Conservation (phyloP, 1,140 invertebrate species). For the Archegozetes longisetosus region DNA sequence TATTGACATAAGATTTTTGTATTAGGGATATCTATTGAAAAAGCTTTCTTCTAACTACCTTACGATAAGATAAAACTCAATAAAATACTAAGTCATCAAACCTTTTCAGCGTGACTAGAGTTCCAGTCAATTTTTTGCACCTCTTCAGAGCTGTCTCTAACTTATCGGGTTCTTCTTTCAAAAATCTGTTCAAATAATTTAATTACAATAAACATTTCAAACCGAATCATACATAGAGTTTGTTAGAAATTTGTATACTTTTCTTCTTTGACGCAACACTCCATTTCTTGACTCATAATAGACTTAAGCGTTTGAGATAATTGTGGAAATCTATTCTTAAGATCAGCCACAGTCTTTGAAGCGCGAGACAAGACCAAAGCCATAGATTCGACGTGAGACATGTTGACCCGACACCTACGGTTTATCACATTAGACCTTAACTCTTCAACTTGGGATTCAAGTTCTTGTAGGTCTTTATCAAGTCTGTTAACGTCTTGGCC, state of each 20-base stretch:
- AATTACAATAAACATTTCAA: slow-evolving; percentile 13
- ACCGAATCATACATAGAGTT: slow-evolving; percentile 4
- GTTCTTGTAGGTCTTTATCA: slow-evolving; percentile 76
- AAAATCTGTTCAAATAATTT: slow-evolving; percentile 39
- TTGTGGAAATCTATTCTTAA: slow-evolving; percentile 75
- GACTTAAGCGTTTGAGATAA: slow-evolving; percentile 75
- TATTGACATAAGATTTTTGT: slow-evolving; percentile 29
- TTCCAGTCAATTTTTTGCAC: slow-evolving; percentile 91
- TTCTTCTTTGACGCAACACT: slow-evolving; percentile 79
- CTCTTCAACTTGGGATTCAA: slow-evolving; percentile 86
- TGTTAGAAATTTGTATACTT: slow-evolving; percentile 38
- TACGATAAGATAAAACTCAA: neutral
- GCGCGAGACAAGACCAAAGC: slow-evolving; percentile 73
- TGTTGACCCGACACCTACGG: slow-evolving; percentile 80
- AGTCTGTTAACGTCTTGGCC: slow-evolving; percentile 73
- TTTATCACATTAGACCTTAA: slow-evolving; percentile 85
- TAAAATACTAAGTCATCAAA: slow-evolving; percentile 30
- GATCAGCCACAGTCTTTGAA: slow-evolving; percentile 83
- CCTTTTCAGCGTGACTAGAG: slow-evolving; percentile 89
- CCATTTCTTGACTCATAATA: slow-evolving; percentile 78
- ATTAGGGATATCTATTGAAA: neutral
- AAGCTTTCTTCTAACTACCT: neutral
- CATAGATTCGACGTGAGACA: slow-evolving; percentile 91
- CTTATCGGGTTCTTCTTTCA: slow-evolving; percentile 84
- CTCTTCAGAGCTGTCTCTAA: slow-evolving; percentile 72